phyloP scores from a whole-genome alignment of 1,140 invertebrate species.

The Drusus annulatus region DNA sequence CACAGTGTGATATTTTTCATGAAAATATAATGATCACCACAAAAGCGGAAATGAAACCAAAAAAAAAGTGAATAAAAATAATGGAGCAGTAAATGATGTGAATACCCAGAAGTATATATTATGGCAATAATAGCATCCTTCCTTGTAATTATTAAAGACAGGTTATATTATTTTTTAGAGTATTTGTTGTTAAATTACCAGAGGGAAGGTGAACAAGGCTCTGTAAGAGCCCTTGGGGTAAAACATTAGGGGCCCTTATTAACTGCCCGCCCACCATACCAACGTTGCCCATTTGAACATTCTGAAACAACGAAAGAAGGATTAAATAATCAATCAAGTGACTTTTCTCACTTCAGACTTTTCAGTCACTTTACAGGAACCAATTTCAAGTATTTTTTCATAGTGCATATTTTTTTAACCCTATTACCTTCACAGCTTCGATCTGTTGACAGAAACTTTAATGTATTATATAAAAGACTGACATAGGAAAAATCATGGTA shows the following conservation, averaged over 20 bases:
- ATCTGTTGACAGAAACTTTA: too few relatives aligned
- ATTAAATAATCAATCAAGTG: too few relatives aligned
- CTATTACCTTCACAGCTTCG: too few relatives aligned
- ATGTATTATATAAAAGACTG: too few relatives aligned
- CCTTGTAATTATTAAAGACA: too few relatives aligned
- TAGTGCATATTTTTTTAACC: too few relatives aligned
- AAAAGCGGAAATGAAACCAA: constrained; percentile 27
- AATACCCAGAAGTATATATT: constrained; percentile 62
- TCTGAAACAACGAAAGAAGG: constrained; percentile 61
- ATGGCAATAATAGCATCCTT: constrained; percentile 56
- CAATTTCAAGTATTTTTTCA: too few relatives aligned
- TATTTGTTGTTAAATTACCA: constrained; percentile 58
- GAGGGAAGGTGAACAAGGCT: constrained; percentile 71
- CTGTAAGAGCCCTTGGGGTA: constrained; percentile 73
- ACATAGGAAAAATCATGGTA: too few relatives aligned
- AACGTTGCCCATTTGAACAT: constrained; percentile 70
- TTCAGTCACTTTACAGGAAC: too few relatives aligned
- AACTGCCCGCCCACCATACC: constrained; percentile 76
- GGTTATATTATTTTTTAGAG: not conserved
- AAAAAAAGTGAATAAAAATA: constrained; percentile 3
- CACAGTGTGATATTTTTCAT: not conserved
- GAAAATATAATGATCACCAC: constrained; percentile 12
- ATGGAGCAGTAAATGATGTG: not conserved
- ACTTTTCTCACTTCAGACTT: too few relatives aligned
- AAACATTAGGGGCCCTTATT: constrained; percentile 72